Percentiles rank a stretch among this genome's conserved stretches.
Evolutionary conservation across 64 coral and sea anemone genomes (phyloP).

Genomic region (Montipora efflorescens): DNA sequence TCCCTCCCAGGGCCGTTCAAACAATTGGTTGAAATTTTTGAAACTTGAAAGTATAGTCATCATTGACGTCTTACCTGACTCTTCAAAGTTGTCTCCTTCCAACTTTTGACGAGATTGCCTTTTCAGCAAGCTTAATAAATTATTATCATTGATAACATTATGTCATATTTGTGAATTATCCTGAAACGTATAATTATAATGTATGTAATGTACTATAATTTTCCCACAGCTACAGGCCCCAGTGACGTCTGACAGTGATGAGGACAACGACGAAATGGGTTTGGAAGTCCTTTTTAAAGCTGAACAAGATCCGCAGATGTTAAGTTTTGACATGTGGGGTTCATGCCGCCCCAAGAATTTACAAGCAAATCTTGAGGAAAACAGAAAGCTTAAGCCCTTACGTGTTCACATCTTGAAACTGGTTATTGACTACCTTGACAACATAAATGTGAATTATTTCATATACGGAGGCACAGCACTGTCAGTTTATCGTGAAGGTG

Average conservation of each 20-base stretch:
- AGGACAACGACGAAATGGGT: not conserved
- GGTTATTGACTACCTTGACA: not conserved
- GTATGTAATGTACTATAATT: too few relatives aligned
- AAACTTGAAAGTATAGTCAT: too few relatives aligned
- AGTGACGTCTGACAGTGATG: not conserved
- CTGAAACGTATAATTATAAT: too few relatives aligned
- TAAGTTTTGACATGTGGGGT: slow-evolving; percentile 45
- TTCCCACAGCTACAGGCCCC: too few relatives aligned
- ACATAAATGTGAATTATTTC: not conserved
- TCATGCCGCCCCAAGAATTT: not conserved
- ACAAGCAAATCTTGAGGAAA: not conserved
- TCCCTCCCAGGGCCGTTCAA: too few relatives aligned
- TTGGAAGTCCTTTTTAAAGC: not conserved
- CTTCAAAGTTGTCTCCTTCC: too few relatives aligned
- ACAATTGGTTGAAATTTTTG: too few relatives aligned
- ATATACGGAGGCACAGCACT: slow-evolving; percentile 34
- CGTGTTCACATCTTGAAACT: slow-evolving; percentile 14
- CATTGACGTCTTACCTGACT: too few relatives aligned
- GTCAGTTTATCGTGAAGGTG: slow-evolving; percentile 43
- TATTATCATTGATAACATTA: too few relatives aligned
- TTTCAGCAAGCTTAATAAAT: too few relatives aligned
- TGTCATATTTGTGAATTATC: too few relatives aligned
- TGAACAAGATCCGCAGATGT: not conserved
- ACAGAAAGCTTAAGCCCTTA: not conserved
- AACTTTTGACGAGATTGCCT: too few relatives aligned